Evolutionary conservation across 2,888 invertebrate genomes (phyloP), one percentile per base, ranked within the genome.

Genomic region (Sinotaia quadrata): DNA sequence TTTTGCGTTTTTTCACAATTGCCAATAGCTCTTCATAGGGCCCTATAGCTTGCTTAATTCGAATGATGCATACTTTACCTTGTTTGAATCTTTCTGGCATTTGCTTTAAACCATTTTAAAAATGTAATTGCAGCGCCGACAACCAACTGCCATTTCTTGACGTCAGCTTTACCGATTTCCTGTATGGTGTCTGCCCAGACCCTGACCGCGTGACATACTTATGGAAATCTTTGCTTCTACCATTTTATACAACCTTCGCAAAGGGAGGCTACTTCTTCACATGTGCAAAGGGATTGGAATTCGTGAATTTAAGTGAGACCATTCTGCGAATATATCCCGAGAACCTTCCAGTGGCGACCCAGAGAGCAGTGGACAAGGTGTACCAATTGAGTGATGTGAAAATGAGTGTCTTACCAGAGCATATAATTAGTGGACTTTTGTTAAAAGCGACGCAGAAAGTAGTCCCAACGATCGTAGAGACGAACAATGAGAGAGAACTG

Each of bases 191-290:
- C 7, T 49, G 49, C 8, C 61, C 61, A 0, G n/a, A 61, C 34
- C 31, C 21, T 4, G 15, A 10, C 10, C 27, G 33, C 18, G 36
- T 61, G n/a, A 34, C 49, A 10, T 15, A 18, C 24, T 51, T 34
- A 31, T 61, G 49, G 61, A 27, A n/a, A n/a, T 51, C 61, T n/a
- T 36, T 51, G n/a, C 61, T 61, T 21, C 12, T 18, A 21, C 21
- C 61, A 24, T 21, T 61, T 15, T 61, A 61, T 36, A 49, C 49
- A 4, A 15, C 10, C 29, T 44, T 61, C 31, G 5, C 7, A 8
- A 7, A 18, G 18, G 31, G 29, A 5, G 24, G 15, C 2, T 24
- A 47, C 29, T 61, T 61, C 51, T 61, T 61, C 61, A 61, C 34
- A 7, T 36, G 21, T 0, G 34, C 27, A 18, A 8, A 34, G 24